phyloP scores from a whole-genome alignment of 2,797 vertebrate genomes.

The Sparus aurata region DNA sequence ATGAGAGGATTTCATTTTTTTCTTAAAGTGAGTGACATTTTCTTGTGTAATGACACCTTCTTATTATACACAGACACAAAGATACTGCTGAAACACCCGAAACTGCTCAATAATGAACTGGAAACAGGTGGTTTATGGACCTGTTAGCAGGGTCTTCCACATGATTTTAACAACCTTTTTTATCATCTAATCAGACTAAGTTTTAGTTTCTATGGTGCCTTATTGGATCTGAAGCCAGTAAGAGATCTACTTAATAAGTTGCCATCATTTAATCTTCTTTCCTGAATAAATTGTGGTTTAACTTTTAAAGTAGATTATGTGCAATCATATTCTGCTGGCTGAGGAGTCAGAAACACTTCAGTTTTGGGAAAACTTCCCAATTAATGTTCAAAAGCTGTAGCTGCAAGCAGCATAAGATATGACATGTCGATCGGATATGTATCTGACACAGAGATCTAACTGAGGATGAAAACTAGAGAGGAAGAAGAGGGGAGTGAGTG shows the following conservation, averaged over 20 bases:
- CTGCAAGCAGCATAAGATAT: conserved; percentile 6
- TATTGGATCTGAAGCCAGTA: not conserved
- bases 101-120: not conserved
- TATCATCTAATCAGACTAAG: not conserved
- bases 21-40: not conserved
- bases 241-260: not conserved
- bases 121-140: not conserved
- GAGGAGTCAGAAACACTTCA: not conserved
- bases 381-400: conserved; percentile 22
- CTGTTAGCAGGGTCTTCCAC: too few species aligned
- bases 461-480: conserved; percentile 2
- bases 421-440: conserved; percentile 30
- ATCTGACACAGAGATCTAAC: conserved; percentile 11
- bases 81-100: not conserved
- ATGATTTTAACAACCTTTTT: not conserved
- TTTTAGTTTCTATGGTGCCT: not conserved
- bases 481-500: not conserved
- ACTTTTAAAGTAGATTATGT: not conserved
- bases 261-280: not conserved
- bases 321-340: not conserved
- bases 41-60: not conserved
- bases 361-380: conserved; percentile 3
- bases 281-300: conserved; percentile 14
- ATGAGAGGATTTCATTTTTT: not conserved
- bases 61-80: not conserved